A percentile compares a stretch with the other conserved stretches of the same genome.
Evolutionary conservation across 2,113 vertebrate genomes (phyloP).

Genomic region (Etheostoma cragini): DNA sequence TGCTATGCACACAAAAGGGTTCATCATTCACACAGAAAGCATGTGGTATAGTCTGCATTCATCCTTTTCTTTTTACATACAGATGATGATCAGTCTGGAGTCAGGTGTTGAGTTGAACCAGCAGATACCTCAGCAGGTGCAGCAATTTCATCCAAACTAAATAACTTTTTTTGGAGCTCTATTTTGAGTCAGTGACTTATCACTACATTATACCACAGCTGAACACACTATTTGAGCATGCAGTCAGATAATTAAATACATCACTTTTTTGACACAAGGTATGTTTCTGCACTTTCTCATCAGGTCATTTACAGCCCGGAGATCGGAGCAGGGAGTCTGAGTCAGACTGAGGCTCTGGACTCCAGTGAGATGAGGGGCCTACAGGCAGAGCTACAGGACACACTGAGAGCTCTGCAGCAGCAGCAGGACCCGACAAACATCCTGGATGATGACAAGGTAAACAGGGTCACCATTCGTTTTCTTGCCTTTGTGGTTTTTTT

Average conservation of each 20-base stretch:
- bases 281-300: constrained; percentile 12
- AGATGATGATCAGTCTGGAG: constrained; percentile 88
- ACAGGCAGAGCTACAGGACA: constrained; percentile 86
- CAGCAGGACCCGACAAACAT: constrained; percentile 79
- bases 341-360: constrained; percentile 23
- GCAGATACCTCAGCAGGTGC: constrained; percentile 64
- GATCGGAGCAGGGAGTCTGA: constrained; percentile 33
- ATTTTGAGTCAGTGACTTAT: not conserved
- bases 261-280: not conserved
- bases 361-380: constrained; percentile 82
- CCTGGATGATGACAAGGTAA: constrained; percentile 90
- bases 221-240: not conserved
- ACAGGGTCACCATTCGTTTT: not conserved
- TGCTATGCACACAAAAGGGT: accelerated
- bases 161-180: not conserved
- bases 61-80: constrained; percentile 4
- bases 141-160: not conserved
- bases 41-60: not conserved
- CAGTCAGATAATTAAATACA: constrained; percentile 7
- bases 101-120: constrained; percentile 57
- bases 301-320: constrained; percentile 60
- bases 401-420: constrained; percentile 87
- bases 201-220: not conserved
- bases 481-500: not conserved
- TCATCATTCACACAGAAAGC: not conserved